Conservation (phyloP, 1,140 invertebrate genomes). For the Diplogasteroides magnus region DNA sequence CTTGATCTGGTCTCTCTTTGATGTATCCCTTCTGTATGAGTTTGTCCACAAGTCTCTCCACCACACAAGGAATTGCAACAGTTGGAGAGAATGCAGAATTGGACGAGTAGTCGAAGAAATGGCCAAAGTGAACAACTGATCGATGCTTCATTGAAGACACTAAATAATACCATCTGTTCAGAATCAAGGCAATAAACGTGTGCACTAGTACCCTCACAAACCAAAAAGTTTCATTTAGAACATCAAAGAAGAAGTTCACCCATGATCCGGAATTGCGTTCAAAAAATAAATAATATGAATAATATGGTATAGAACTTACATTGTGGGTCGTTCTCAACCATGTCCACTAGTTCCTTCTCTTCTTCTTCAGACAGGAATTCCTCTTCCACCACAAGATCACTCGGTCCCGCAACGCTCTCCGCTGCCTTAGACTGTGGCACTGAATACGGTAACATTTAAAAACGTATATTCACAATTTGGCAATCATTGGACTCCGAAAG, state of each 20-base stretch:
- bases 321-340: constrained; percentile 13
- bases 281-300: no score
- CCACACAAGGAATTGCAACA: constrained; percentile 68
- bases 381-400: constrained; percentile 18
- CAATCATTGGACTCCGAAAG: no score
- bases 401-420: constrained; percentile 9
- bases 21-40: constrained; percentile 61
- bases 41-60: constrained; percentile 65
- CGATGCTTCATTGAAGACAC: constrained; percentile 84
- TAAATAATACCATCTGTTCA: no score
- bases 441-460: no score
- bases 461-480: no score
- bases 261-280: no score
- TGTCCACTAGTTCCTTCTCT: constrained; percentile 15
- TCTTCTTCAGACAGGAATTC: constrained; percentile 17
- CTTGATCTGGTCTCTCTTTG: constrained; percentile 70
- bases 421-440: constrained; percentile 16
- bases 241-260: no score
- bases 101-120: constrained; percentile 80
- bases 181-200: neutral
- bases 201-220: neutral
- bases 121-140: constrained; percentile 84
- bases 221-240: neutral
- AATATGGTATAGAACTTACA: constrained; percentile 8
- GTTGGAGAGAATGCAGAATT: constrained; percentile 74